Evolutionary conservation across 2,888 invertebrate genomes (phyloP).

Genomic region (Cataglyphis rosenhaueri): DNA sequence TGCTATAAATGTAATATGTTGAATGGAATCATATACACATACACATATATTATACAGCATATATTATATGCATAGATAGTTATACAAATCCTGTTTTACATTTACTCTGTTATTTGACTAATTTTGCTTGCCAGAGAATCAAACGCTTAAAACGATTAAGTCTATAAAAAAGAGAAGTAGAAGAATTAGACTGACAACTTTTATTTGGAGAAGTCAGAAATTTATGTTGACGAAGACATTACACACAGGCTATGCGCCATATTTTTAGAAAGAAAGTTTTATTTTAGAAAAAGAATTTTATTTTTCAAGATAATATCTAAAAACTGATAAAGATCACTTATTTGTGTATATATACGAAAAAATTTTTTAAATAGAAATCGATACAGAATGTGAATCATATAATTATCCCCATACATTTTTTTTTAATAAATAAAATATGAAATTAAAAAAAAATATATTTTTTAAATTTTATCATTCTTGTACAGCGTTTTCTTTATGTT

Average conservation of each 20-base stretch:
- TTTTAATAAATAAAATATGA: constrained; percentile 4
- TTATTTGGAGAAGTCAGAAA: neutral
- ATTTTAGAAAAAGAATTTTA: neutral
- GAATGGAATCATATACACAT: neutral
- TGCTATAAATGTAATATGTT: neutral
- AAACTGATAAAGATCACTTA: neutral
- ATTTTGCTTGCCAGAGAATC: neutral
- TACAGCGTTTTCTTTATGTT: neutral
- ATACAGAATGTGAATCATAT: neutral
- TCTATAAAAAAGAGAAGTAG: neutral
- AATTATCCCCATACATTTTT: neutral
- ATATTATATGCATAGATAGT: neutral
- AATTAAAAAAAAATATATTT: neutral
- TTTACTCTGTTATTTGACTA: neutral
- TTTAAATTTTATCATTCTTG: neutral
- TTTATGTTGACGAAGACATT: neutral
- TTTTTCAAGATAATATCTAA: neutral
- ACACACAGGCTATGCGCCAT: neutral
- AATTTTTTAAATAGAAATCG: neutral
- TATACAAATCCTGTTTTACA: neutral
- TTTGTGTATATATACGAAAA: too few relatives aligned
- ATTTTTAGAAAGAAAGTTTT: neutral
- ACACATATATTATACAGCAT: too few relatives aligned
- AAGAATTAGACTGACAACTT: neutral
- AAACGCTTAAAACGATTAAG: neutral